Evolutionary conservation across 2,113 vertebrate genomes (phyloP).

Genomic region (Myxocyprinus asiaticus): DNA sequence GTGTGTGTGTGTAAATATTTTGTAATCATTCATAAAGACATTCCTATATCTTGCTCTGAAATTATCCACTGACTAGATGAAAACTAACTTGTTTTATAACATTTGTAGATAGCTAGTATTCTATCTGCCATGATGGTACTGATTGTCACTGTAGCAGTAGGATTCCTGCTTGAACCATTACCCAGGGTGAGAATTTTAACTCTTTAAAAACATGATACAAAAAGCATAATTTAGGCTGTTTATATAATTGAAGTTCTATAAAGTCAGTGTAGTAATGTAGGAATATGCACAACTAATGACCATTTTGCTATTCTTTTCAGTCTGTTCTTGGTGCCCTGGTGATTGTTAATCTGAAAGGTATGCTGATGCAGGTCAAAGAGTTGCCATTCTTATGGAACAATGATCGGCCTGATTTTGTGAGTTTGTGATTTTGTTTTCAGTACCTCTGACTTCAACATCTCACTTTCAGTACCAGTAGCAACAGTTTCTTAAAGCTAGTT

Average conservation of each 20-base stretch:
- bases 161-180: conserved; percentile 85
- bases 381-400: conserved; percentile 82
- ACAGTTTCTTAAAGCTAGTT: too few relatives aligned
- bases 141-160: conserved; percentile 84
- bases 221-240: too few relatives aligned
- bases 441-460: not conserved
- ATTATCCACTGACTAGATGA: too few relatives aligned
- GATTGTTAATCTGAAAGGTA: conserved; percentile 92
- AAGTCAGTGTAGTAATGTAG: too few relatives aligned
- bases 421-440: conserved; percentile 54
- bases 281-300: too few relatives aligned
- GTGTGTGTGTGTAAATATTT: too few relatives aligned
- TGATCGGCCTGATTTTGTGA: conserved; percentile 91
- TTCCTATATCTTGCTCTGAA: too few relatives aligned
- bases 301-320: conserved; percentile 67
- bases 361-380: conserved; percentile 90
- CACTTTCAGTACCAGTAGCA: not conserved
- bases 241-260: too few relatives aligned
- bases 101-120: conserved; percentile 84
- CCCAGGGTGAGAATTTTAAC: conserved; percentile 81
- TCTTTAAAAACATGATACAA: not conserved
- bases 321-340: conserved; percentile 92
- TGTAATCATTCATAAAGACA: too few relatives aligned
- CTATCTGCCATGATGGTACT: conserved; percentile 85
- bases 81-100: too few relatives aligned